Evolutionary conservation across 2,797 vertebrate genomes (phyloP).

Genomic region (Poecilia picta): DNA sequence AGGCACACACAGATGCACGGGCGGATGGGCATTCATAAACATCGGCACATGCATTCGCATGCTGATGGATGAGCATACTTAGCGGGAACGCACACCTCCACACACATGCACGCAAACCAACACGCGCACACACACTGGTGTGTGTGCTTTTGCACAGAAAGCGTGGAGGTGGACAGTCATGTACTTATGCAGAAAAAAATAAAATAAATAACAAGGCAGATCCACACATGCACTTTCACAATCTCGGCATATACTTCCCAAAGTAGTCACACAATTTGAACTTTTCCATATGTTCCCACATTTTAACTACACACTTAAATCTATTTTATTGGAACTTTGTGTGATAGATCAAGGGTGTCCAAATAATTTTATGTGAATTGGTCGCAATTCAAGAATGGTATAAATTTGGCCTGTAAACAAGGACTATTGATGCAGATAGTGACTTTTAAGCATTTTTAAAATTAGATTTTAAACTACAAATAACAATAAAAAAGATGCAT

Average conservation of each 20-base stretch:
- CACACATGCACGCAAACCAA: constrained; percentile 13
- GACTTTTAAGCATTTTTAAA: neutral
- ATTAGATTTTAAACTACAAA: neutral
- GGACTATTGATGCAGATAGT: neutral
- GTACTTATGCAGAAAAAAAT: neutral
- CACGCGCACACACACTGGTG: neutral
- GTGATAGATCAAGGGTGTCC: neutral
- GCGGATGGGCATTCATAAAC: constrained; percentile 33
- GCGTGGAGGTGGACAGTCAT: neutral
- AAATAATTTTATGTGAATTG: neutral
- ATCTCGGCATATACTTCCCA: neutral
- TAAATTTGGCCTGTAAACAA: neutral
- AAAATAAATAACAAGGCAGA: neutral
- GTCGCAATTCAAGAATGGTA: neutral
- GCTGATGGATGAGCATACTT: constrained; percentile 56
- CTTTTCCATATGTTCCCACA: neutral
- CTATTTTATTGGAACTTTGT: neutral
- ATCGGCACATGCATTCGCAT: constrained; percentile 21
- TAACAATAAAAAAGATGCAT: neutral
- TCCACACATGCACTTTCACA: neutral
- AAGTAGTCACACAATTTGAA: neutral
- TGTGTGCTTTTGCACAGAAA: neutral
- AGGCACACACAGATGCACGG: constrained; percentile 19
- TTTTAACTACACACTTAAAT: neutral
- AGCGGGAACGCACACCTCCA: constrained; percentile 30